Conservation (phyloP, 2,888 invertebrate species). For the Embidobia sp. region DNA sequence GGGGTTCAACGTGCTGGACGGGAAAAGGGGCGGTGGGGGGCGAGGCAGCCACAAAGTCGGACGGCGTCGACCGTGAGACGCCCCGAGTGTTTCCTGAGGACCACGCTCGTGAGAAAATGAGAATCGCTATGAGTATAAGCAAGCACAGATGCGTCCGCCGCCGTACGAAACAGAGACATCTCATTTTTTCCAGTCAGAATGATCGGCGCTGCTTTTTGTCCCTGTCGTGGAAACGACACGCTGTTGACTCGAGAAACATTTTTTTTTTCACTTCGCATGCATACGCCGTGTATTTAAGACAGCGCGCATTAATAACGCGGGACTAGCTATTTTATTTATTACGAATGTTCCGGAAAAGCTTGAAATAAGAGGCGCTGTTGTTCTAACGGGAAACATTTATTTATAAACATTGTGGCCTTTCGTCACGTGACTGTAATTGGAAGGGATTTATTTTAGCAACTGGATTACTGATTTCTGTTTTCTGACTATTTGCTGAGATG, state of each 20-base stretch:
- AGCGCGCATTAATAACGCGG: constrained; percentile 50
- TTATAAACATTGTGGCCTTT: constrained; percentile 22
- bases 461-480: no score
- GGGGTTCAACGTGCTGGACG: constrained; percentile 73
- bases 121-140: constrained; percentile 72
- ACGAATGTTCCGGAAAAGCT: constrained; percentile 18
- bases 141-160: constrained; percentile 70
- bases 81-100: constrained; percentile 63
- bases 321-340: constrained; percentile 22
- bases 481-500: no score
- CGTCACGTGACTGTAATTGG: no score
- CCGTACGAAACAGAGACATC: constrained; percentile 59
- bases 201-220: constrained; percentile 58
- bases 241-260: constrained; percentile 50
- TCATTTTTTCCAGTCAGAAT: constrained; percentile 60
- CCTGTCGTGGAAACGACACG: constrained; percentile 53
- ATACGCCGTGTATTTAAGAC: constrained; percentile 50
- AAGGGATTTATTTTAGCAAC: no score
- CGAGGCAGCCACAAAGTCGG: constrained; percentile 73
- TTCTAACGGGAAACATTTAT: constrained; percentile 6
- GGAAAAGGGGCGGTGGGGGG: constrained; percentile 75
- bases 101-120: constrained; percentile 63
- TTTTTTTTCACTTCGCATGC: constrained; percentile 44
- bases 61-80: constrained; percentile 74
- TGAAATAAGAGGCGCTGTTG: constrained; percentile 23